A percentile compares a stretch with the other conserved stretches of the same genome.
Evolutionary conservation across 2,797 vertebrate species (phyloP).

Genomic region (Halcyon chelicuti): DNA sequence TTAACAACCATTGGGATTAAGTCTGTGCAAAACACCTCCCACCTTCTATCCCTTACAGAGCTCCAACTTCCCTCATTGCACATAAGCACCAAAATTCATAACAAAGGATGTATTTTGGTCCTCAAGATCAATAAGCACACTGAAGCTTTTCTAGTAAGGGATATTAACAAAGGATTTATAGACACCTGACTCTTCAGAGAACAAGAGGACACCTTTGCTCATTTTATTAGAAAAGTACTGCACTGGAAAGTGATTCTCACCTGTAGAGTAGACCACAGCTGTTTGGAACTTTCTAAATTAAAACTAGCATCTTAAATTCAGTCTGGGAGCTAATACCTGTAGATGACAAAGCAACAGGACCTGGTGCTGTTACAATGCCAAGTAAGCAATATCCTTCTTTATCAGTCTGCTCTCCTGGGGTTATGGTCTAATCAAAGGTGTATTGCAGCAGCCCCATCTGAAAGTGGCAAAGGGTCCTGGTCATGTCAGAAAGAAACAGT

Average conservation of each 20-base stretch:
- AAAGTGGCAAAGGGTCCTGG: not conserved
- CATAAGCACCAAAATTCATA: not conserved
- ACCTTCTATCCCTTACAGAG: not conserved
- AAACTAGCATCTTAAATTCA: not conserved
- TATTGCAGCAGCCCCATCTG: not conserved
- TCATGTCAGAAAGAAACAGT: not conserved
- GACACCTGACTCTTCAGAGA: not conserved
- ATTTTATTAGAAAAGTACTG: not conserved
- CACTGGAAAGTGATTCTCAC: not conserved
- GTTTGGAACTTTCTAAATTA: not conserved
- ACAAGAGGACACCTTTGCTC: not conserved
- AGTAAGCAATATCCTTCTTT: not conserved
- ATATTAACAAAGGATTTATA: not conserved
- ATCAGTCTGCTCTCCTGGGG: not conserved
- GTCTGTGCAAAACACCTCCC: not conserved
- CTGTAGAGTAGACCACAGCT: not conserved
- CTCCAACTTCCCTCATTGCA: not conserved
- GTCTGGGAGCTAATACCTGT: not conserved
- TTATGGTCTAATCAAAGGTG: not conserved
- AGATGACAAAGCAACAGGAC: not conserved
- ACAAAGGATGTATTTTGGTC: not conserved
- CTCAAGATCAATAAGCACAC: not conserved
- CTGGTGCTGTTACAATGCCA: not conserved
- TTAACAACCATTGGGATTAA: not conserved
- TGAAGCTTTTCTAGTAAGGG: not conserved